A percentile compares a stretch with the other conserved stretches of the same genome.
Conservation (phyloP, 2,113 vertebrate species). For the Tonatia bakeri region DNA sequence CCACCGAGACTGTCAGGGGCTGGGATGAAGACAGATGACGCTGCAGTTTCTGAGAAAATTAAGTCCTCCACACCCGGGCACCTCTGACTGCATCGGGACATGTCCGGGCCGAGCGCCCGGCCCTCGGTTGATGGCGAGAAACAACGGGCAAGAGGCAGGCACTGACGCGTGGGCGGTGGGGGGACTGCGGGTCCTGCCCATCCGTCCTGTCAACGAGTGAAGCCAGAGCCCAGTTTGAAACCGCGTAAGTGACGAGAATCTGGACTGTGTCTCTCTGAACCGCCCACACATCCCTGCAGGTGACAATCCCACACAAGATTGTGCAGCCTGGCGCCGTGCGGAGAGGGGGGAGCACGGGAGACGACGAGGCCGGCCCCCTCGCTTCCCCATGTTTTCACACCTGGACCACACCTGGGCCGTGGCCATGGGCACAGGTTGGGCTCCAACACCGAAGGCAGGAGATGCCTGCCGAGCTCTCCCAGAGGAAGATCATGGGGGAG, state of each 20-base stretch:
- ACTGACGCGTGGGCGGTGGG: not conserved
- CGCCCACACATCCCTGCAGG: not conserved
- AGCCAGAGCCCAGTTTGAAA: slow-evolving; percentile 18
- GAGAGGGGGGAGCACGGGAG: not conserved
- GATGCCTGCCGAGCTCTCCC: not conserved
- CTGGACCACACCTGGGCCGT: fast-evolving
- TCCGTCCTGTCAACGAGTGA: not conserved
- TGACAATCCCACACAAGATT: not conserved
- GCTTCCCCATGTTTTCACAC: not conserved
- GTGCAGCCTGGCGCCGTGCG: fast-evolving
- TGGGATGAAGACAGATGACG: not conserved
- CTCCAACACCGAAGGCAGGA: not conserved
- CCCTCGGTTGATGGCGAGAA: not conserved
- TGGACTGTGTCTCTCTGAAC: not conserved
- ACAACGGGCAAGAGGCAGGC: not conserved
- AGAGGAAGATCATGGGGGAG: not conserved
- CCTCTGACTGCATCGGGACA: slow-evolving; percentile 5
- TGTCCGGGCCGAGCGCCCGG: not conserved
- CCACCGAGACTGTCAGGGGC: not conserved
- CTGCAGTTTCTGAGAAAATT: not conserved
- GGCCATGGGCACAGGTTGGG: fast-evolving
- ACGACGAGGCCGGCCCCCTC: not conserved
- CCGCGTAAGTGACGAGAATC: not conserved
- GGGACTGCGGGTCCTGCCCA: not conserved
- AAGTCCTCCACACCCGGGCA: slow-evolving; percentile 32